Base-by-base conservation (phyloP, 2,888 invertebrate genomes). In the Aphodius granarius region DNA sequence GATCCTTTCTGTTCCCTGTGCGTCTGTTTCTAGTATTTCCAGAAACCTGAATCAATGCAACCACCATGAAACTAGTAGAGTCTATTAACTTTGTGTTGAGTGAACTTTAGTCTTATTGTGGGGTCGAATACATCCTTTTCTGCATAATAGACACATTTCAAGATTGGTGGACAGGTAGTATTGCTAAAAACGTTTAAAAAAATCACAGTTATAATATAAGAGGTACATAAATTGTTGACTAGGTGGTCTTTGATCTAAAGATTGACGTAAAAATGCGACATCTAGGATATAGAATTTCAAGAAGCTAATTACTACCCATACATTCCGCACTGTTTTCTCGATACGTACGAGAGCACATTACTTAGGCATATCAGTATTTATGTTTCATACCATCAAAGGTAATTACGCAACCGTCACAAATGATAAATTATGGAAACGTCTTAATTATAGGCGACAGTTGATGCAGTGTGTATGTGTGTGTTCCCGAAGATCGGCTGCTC, bases 361-460 rank as follows among this genome's bases (percentile, higher is more conserved):
- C 43, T 43, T 43, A 43, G 43, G 43, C 65, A 19, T 65, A 65
- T 65, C 17, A 19, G 65, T 6, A 65, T 65, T 65, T 19, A 65
- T 65, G 65, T 65, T 65, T 19, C 65, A 19, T 19, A 19, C 65
- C 65, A 65, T 65, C 65, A 65, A 65, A 65, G 17, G 65, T 19
- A 65, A 65, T 65, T 65, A 65, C 17, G 19, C 3, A 19, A 18
- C 19, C 21, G 68, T 68, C 68, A 20, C 21, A 20, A 21, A 68
- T 19, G 20, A 68, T 68, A 22, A 21, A 68, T 68, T 21, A 68
- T 68, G 5, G 68, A 68, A 22, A 68, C 20, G 68, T 68, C 68
- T 68, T 68, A 68, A 68, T 68, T 21, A 68, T 43, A 43, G 43
- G 13, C 43, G 43, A 43, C 43, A 43, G 43, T 43, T 43, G 43